A percentile compares a stretch with the other conserved stretches of the same genome.
These are phyloP conservation scores for Rotaria magnacalcarata DNA, from an alignment of 2,888 invertebrate species.

Conservation along the genomic window DNA sequence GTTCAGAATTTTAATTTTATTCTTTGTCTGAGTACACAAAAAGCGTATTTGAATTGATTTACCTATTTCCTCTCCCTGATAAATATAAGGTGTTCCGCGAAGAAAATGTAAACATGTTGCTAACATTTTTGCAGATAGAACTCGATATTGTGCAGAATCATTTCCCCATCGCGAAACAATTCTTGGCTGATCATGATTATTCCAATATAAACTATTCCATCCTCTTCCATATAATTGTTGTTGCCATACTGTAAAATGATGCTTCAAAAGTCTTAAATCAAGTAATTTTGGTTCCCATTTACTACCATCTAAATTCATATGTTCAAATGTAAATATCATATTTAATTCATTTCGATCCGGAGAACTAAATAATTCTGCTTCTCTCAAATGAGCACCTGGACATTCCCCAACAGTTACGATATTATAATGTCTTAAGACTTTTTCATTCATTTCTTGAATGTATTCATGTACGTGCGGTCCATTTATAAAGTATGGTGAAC, in stretches of 20 bases:
- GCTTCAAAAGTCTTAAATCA: neutral
- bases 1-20: no score
- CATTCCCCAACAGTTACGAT: constrained; percentile 2
- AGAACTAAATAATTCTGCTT: constrained; percentile 16
- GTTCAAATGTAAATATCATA: constrained; percentile 36
- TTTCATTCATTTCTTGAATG: constrained; percentile 33
- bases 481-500: constrained; percentile 12
- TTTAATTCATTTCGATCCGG: constrained; percentile 1
- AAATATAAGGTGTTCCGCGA: constrained; percentile 19
- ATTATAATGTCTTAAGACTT: constrained; percentile 31
- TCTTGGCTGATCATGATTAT: constrained; percentile 44
- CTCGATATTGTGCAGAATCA: constrained; percentile 24
- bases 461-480: neutral
- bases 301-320: constrained; percentile 32
- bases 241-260: constrained; percentile 4
- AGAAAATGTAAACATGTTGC: constrained; percentile 28
- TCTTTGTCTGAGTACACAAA: no score
- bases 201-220: constrained; percentile 36
- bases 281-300: constrained; percentile 21
- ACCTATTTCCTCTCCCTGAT: constrained; percentile 37
- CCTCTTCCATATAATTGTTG: neutral
- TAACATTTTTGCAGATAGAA: neutral
- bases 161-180: constrained; percentile 41
- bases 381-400: neutral
- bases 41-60: no score